Base-by-base conservation (phyloP, 1,140 invertebrate genomes). In the Caenorhabditis tropicalis region DNA sequence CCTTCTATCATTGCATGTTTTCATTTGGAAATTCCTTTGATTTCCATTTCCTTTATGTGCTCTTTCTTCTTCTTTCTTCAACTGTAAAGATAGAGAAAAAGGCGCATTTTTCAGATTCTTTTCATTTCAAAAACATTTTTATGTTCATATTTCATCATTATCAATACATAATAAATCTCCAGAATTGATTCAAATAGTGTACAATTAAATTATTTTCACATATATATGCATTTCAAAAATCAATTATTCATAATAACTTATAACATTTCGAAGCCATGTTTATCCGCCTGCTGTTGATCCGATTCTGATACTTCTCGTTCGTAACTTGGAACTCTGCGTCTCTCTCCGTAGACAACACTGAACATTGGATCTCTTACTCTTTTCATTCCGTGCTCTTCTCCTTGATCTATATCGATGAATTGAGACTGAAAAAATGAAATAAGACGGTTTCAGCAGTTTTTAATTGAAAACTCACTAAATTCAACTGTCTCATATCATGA, bases 401-500 rank as follows among this genome's bases (percentile, higher is more conserved):
- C 84, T 39, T 84, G 49, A 60, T 85, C 84, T 9, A 85, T 53
- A 31, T 84, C 82, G 21, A 84, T 84, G 19, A 79, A 58, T 84
- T 84, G 82, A 21, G 19, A 21, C 82, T 84, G 82, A 39, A 84
- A 84, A 80, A 9, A 2, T 21, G 0, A 51, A 70, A 70, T 29
- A 7, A 29, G 9, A 33, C 7, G 39, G 0, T 27, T 19, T 70
- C 27, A 27, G 7, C 5, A 33, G 27, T 27, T 7, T 0, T 70
- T 31, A 36, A 70, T 16, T 70, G 36, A 7, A 12, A 33, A 79
- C 84, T 33, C 51, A 85, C 84, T 58, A 74, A 53, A 39, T 85
- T 85, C 21, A 85, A 43, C n/a, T 79, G 43, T 94, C 94, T 94
- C 48, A 94, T 91, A 91, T 96, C 95, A 65, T 93, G 94, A 82